Conservation (phyloP, 2,888 invertebrate species). For the Pachydiplax longipennis region DNA sequence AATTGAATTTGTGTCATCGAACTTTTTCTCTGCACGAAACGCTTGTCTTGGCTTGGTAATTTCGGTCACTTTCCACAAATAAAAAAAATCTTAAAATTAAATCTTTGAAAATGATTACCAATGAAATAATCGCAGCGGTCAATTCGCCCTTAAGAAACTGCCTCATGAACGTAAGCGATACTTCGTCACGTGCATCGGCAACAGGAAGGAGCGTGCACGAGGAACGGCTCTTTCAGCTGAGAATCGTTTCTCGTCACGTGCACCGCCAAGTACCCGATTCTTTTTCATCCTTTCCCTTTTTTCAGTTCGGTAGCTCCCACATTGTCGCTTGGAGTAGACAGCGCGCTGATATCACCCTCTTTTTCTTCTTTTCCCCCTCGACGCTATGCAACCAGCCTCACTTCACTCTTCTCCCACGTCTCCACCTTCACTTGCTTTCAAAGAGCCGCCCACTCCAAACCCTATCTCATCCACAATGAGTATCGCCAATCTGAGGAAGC, state of each 20-base stretch:
- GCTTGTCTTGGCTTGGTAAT: too few relatives aligned
- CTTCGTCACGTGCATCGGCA: too few relatives aligned
- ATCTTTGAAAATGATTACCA: too few relatives aligned
- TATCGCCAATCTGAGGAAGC: too few relatives aligned
- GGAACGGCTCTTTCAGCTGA: not conserved
- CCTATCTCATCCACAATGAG: not conserved
- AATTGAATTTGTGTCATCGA: too few relatives aligned
- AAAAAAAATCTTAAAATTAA: too few relatives aligned
- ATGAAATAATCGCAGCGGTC: too few relatives aligned
- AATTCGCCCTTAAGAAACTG: too few relatives aligned
- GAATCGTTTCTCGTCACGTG: not conserved
- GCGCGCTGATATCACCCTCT: conserved; percentile 7
- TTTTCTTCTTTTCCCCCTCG: not conserved
- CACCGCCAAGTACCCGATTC: not conserved
- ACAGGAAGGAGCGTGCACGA: too few relatives aligned
- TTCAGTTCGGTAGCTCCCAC: not conserved
- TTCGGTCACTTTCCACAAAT: too few relatives aligned
- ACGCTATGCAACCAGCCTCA: not conserved
- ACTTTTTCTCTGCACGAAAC: too few relatives aligned
- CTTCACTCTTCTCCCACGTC: not conserved
- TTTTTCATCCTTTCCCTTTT: conserved; percentile 2
- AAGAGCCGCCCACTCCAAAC: not conserved
- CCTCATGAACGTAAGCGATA: too few relatives aligned
- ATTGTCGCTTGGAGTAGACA: conserved; percentile 21
- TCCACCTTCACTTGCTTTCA: not conserved